Conservation (phyloP, 2,797 vertebrate species). For the Botia almorhae region DNA sequence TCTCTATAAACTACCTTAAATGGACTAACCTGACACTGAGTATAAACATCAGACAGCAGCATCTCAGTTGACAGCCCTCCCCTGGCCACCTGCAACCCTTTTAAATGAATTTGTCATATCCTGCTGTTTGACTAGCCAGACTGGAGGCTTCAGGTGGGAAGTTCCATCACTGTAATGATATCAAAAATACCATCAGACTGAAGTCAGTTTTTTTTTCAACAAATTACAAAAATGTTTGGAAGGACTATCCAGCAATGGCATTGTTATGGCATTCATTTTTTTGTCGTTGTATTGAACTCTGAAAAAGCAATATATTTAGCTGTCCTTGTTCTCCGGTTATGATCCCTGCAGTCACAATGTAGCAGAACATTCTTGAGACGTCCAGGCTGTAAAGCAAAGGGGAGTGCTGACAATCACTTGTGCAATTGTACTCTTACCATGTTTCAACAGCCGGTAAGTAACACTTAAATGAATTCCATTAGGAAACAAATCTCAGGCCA, state of each 20-base stretch:
- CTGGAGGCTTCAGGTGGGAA: conserved; percentile 62
- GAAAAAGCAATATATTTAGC: conserved; percentile 57
- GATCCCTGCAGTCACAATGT: conserved; percentile 55
- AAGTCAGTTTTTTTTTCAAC: background rate
- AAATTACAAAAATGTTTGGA: conserved; percentile 27
- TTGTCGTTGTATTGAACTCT: conserved; percentile 45
- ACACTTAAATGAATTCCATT: conserved; percentile 68
- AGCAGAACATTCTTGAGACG: conserved; percentile 53
- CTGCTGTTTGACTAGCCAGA: conserved; percentile 55
- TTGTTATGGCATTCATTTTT: conserved; percentile 50
- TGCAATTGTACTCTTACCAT: conserved; percentile 60
- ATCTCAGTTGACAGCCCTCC: conserved; percentile 59
- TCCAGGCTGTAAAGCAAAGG: background rate
- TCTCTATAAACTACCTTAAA: conserved; percentile 58
- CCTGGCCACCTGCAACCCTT: conserved; percentile 69
- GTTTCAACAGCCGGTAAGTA: conserved; percentile 54
- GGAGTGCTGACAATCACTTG: conserved; percentile 51
- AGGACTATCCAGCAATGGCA: background rate
- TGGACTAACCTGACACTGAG: conserved; percentile 63
- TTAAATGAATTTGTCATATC: conserved; percentile 69
- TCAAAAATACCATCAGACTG: conserved; percentile 63
- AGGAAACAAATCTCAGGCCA: conserved; percentile 60
- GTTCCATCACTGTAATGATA: conserved; percentile 62
- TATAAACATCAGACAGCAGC: conserved; percentile 48
- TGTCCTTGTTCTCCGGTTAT: conserved; percentile 54